phyloP scores from a whole-genome alignment of 2,888 invertebrate species.

The Scaeva pyrastri region DNA sequence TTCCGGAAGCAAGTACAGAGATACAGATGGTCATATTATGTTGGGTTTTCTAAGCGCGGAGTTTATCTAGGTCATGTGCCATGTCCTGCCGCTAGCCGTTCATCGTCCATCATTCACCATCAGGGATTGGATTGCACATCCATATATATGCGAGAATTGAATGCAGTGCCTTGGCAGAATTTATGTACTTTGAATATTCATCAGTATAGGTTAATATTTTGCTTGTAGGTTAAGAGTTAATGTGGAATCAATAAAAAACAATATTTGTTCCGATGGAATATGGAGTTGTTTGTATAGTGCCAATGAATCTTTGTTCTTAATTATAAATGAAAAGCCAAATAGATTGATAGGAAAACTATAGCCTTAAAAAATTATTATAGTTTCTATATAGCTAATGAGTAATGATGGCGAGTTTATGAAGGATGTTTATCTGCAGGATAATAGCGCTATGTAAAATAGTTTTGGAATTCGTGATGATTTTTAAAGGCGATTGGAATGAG shows the following conservation, averaged over 20 bases:
- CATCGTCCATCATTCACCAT: no score
- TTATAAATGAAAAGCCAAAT: no score
- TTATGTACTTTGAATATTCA: constrained; percentile 13
- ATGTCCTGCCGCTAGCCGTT: no score
- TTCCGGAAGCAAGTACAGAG: constrained; percentile 15
- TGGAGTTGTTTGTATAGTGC: not conserved
- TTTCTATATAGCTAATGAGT: no score
- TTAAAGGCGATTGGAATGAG: no score
- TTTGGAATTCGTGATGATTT: no score
- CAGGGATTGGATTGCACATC: no score
- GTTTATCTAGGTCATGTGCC: constrained; percentile 56
- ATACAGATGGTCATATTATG: constrained; percentile 29
- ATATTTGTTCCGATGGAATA: not conserved
- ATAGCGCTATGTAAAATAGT: no score
- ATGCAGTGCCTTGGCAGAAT: not conserved
- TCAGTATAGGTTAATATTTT: not conserved
- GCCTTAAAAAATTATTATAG: no score
- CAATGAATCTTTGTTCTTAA: not conserved
- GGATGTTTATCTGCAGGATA: no score
- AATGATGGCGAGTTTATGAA: no score
- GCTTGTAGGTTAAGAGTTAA: constrained; percentile 22
- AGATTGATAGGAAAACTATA: no score
- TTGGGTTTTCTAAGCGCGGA: constrained; percentile 34
- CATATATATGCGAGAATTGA: not conserved
- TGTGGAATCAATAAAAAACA: constrained; percentile 1